Percentiles rank a stretch among this genome's conserved stretches.
These are phyloP conservation scores for Antheraea assamensis DNA, from an alignment of 2,888 invertebrate genomes.

Conservation along the genomic window DNA sequence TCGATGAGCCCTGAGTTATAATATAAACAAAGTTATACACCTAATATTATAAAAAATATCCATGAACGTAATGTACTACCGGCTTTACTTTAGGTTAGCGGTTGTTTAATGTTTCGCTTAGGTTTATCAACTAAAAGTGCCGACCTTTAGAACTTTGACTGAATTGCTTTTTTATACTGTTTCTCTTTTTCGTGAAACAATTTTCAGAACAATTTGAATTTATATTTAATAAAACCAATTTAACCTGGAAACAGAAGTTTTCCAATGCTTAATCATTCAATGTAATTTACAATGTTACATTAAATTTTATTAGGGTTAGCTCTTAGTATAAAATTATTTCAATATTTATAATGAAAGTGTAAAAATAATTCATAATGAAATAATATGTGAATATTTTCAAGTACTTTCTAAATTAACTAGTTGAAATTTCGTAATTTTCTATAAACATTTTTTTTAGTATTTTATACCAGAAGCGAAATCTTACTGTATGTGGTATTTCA, in stretches of 20 bases:
- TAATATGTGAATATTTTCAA: too few species aligned
- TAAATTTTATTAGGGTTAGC: not conserved
- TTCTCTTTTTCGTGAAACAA: conserved; percentile 6
- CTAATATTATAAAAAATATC: not conserved
- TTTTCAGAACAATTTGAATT: conserved; percentile 8
- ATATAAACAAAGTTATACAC: too few species aligned
- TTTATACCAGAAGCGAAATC: too few species aligned
- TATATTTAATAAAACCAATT: conserved; percentile 1
- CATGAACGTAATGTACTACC: not conserved
- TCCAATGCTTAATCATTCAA: not conserved
- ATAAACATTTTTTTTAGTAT: too few species aligned
- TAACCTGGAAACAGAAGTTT: not conserved
- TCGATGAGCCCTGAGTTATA: too few species aligned
- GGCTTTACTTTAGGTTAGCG: conserved; percentile 7
- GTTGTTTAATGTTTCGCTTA: conserved; percentile 15
- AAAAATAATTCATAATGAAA: too few species aligned
- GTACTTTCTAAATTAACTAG: too few species aligned
- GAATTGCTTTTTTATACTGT: conserved; percentile 14
- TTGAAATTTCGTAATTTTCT: too few species aligned
- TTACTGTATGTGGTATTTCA: too few species aligned
- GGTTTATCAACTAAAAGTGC: conserved; percentile 8
- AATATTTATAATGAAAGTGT: not conserved
- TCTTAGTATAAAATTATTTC: not conserved
- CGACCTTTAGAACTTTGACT: conserved; percentile 16
- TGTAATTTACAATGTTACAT: not conserved